Evolutionary conservation across 2,797 vertebrate species (phyloP).

Genomic region (Hydrophis major): DNA sequence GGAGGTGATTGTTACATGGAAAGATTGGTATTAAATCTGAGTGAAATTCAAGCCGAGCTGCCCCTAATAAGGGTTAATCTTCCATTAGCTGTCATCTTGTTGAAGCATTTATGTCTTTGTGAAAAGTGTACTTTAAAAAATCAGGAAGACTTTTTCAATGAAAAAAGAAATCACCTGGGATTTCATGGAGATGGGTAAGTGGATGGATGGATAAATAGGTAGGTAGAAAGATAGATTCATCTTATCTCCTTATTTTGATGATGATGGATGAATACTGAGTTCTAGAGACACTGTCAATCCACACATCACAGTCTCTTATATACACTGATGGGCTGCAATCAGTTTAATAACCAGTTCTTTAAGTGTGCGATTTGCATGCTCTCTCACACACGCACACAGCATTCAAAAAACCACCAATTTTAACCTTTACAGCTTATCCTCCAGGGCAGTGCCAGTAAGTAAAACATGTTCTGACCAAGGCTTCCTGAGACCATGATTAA

Average conservation of each 20-base stretch:
- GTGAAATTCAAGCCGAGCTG: conserved; percentile 9
- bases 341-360: too few relatives aligned
- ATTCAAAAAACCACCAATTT: too few relatives aligned
- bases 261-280: not conserved
- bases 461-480: too few relatives aligned
- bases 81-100: not conserved
- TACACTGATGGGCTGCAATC: too few relatives aligned
- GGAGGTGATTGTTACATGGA: not conserved
- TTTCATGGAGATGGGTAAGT: not conserved
- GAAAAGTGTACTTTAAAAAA: not conserved
- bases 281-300: not conserved
- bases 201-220: not conserved
- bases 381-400: too few relatives aligned
- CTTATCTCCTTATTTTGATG: not conserved
- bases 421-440: too few relatives aligned
- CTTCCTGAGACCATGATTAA: too few relatives aligned
- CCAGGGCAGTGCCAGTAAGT: too few relatives aligned
- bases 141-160: not conserved
- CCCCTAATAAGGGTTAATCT: conserved; percentile 12
- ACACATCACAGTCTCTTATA: not conserved
- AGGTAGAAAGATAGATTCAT: not conserved
- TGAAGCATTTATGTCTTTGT: not conserved
- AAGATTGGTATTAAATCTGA: conserved; percentile 21
- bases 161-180: not conserved
- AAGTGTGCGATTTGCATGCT: too few relatives aligned